These are phyloP conservation scores for Mongoloraphidia duomilia DNA, from an alignment of 2,888 invertebrate species.

Conservation along the genomic window DNA sequence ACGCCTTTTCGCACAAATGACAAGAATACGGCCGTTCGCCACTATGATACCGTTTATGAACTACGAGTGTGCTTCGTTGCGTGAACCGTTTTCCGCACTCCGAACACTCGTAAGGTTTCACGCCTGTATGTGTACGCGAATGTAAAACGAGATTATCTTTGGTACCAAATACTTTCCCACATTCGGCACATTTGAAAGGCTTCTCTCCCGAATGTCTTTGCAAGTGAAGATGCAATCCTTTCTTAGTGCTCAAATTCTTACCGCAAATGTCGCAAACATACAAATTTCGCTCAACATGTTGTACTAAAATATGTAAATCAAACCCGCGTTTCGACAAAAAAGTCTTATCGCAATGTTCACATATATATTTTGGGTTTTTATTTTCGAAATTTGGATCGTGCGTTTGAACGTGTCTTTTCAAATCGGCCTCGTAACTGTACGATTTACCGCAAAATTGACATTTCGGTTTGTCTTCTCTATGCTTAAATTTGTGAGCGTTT, in stretches of 20 bases:
- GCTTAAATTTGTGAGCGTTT: neutral
- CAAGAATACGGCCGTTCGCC: conserved; percentile 4
- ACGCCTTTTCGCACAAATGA: conserved; percentile 8
- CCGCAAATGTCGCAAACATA: conserved; percentile 14
- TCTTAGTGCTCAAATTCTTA: conserved; percentile 10
- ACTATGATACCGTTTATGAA: conserved; percentile 34
- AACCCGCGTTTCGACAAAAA: neutral
- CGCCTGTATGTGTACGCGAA: conserved; percentile 4
- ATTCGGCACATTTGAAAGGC: conserved; percentile 7
- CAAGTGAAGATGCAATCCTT: conserved; percentile 17
- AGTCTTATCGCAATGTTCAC: conserved; percentile 9
- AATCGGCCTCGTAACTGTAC: conserved; percentile 31
- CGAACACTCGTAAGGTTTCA: conserved; percentile 4
- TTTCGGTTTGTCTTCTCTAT: conserved; percentile 11
- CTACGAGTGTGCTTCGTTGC: conserved; percentile 37
- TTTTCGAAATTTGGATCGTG: conserved; percentile 12
- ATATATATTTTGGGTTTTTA: conserved; percentile 7
- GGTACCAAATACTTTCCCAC: conserved; percentile 6
- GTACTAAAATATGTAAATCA: neutral
- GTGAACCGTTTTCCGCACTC: conserved; percentile 29
- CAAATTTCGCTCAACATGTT: conserved; percentile 12
- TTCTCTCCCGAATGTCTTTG: conserved; percentile 31
- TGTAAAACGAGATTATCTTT: conserved; percentile 4
- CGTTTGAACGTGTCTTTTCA: conserved; percentile 22
- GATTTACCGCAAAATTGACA: conserved; percentile 28